Conservation (phyloP, 92 coral and sea anemone genomes). For the Epizoanthus scotinus region DNA sequence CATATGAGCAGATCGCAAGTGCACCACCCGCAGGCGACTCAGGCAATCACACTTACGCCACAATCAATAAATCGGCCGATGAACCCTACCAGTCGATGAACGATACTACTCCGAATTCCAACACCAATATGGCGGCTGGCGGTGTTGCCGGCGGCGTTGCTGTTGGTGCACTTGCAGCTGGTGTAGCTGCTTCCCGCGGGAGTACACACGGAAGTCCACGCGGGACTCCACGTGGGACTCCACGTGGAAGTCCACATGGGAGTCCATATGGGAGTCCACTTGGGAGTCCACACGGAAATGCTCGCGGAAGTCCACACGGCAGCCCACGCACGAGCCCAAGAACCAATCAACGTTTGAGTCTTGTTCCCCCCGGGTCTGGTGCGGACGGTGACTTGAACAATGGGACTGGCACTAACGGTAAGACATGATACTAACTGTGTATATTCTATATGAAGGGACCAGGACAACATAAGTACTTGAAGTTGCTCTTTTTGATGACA, state of each 20-base stretch:
- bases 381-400: not conserved
- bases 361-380: slow-evolving; percentile 11
- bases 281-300: not conserved
- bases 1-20: not conserved
- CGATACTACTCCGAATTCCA: not conserved
- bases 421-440: not conserved
- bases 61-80: not conserved
- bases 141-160: slow-evolving; percentile 20
- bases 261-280: too few species aligned
- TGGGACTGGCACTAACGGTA: not conserved
- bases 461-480: too few species aligned
- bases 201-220: slow-evolving; percentile 16
- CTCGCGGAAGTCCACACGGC: slow-evolving; percentile 13
- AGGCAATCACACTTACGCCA: not conserved
- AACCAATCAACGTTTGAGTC: slow-evolving; percentile 6
- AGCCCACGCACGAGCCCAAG: slow-evolving; percentile 16
- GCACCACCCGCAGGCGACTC: not conserved
- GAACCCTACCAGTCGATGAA: not conserved
- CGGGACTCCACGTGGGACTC: slow-evolving; percentile 22
- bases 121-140: not conserved
- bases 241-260: slow-evolving; percentile 11
- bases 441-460: too few species aligned
- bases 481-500: too few species aligned
- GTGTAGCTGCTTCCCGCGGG: slow-evolving; percentile 10
- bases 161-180: slow-evolving; percentile 7